Conservation (phyloP, 2,797 vertebrate species). For the Triplophysa yarkandensis region DNA sequence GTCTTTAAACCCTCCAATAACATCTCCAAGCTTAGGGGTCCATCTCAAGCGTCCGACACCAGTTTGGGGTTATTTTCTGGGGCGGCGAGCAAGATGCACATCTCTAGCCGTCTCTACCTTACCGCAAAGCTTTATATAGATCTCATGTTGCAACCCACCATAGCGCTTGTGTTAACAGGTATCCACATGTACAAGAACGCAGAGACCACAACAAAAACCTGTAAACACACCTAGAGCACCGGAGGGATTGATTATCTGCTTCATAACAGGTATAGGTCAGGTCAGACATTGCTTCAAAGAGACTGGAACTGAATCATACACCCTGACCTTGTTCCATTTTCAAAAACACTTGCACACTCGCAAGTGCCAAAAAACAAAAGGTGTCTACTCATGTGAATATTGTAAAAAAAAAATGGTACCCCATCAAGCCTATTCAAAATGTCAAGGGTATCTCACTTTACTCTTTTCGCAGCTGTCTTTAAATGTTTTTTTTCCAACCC, state of each 20-base stretch:
- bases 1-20: conserved; percentile 29
- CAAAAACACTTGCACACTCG: neutral
- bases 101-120: conserved; percentile 3
- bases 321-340: neutral
- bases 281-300: conserved; percentile 8
- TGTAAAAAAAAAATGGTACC: neutral
- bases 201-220: neutral
- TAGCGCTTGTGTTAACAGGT: neutral
- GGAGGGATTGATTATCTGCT: conserved; percentile 7
- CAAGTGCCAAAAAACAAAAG: neutral
- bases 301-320: neutral
- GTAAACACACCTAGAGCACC: neutral
- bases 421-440: neutral
- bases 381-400: neutral
- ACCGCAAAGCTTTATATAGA: conserved; percentile 34
- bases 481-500: neutral
- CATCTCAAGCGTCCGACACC: conserved; percentile 29
- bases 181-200: neutral
- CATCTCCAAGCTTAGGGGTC: conserved; percentile 18
- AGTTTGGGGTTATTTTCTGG: conserved; percentile 26
- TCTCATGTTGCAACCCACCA: neutral
- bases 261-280: conserved; percentile 18
- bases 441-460: conserved; percentile 13
- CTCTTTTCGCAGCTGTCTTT: neutral
- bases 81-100: conserved; percentile 17